Conservation (phyloP, 2,797 vertebrate species). For the Trichosurus vulpecula region DNA sequence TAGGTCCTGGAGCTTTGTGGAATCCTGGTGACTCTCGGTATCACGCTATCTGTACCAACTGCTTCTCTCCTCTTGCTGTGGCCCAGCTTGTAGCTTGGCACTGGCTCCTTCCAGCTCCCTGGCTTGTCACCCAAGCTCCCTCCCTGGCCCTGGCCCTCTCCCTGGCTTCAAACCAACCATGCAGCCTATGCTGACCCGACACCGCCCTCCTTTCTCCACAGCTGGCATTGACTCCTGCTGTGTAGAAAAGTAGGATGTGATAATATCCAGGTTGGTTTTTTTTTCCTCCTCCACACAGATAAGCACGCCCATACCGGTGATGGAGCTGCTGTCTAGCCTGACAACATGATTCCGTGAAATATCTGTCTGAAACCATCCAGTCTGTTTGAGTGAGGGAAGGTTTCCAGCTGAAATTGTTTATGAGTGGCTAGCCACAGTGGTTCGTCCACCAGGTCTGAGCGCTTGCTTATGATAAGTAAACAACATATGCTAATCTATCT, state of each 20-base stretch:
- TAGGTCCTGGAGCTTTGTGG: not conserved
- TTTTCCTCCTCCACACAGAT: not conserved
- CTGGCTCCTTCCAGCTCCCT: not conserved
- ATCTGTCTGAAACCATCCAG: not conserved
- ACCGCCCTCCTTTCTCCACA: not conserved
- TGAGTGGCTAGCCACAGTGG: constrained; percentile 1
- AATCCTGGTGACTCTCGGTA: not conserved
- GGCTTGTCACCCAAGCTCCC: not conserved
- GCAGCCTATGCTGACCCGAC: not conserved
- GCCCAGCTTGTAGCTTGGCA: not conserved
- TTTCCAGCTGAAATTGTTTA: not conserved
- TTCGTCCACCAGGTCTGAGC: not conserved
- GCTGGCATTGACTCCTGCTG: not conserved
- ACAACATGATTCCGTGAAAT: not conserved
- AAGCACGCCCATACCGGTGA: not conserved
- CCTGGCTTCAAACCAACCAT: not conserved
- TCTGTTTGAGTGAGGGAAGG: not conserved
- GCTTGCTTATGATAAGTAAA: not conserved
- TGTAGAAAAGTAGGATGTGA: not conserved
- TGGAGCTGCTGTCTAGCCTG: not conserved
- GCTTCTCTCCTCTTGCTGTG: not conserved
- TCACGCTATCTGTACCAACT: not conserved
- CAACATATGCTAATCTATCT: not conserved
- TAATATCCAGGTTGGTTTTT: not conserved
- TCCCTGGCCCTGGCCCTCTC: not conserved